Conservation (phyloP, 2,888 invertebrate genomes). For the Enoplolaimus lenunculus region DNA sequence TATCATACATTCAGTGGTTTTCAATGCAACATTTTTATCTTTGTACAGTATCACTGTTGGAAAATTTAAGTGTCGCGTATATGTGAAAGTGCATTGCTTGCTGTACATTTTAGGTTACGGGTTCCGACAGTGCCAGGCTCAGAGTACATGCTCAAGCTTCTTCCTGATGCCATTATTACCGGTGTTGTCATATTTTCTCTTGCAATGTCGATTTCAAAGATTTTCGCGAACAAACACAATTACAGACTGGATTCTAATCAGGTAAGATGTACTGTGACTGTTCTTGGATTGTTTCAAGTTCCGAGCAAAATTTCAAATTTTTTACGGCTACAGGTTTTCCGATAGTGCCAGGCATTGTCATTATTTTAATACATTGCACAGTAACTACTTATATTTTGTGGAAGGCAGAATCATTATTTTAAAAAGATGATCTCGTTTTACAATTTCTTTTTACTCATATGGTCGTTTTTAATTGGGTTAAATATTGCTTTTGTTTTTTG, state of each 20-base stretch:
- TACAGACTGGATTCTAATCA: conserved; percentile 42
- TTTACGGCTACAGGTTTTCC: not conserved
- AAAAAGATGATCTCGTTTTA: not conserved
- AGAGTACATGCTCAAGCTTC: conserved; percentile 39
- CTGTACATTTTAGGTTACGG: conserved; percentile 3
- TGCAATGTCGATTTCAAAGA: conserved; percentile 46
- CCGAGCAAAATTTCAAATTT: conserved; percentile 5
- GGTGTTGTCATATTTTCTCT: conserved; percentile 47
- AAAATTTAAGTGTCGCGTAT: no score
- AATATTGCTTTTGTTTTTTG: no score
- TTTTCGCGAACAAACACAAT: conserved; percentile 42
- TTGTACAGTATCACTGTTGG: no score
- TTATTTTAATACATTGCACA: not conserved
- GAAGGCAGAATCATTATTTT: not conserved
- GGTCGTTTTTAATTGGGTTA: not conserved
- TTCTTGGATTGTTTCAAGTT: no score
- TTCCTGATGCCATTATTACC: conserved; percentile 46
- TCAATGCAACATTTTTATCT: no score
- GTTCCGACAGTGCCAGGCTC: not conserved
- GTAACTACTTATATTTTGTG: not conserved
- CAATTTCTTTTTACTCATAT: not conserved
- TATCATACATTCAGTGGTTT: no score
- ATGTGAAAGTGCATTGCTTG: no score
- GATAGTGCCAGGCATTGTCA: no score
- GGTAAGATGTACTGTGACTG: no score